These are phyloP conservation scores for Tetrapedia diversipes DNA, from an alignment of 2,888 invertebrate genomes.

Conservation along the genomic window DNA sequence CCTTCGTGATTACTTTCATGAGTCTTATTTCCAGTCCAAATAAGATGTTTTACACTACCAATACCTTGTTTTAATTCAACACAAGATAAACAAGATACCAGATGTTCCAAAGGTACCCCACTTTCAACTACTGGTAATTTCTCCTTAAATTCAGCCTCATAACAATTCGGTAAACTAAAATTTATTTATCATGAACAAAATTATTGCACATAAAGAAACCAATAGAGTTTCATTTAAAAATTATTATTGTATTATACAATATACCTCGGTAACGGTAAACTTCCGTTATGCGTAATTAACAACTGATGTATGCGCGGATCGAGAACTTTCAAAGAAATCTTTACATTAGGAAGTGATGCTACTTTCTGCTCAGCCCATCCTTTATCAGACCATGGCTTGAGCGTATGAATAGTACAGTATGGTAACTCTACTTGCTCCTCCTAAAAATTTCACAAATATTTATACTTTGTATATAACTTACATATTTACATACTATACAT, in stretches of 20 bases:
- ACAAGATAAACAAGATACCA: conserved; percentile 92
- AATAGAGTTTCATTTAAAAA: background rate
- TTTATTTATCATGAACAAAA: conserved; percentile 34
- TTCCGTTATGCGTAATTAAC: conserved; percentile 90
- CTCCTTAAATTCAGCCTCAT: conserved; percentile 89
- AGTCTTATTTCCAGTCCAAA: conserved; percentile 79
- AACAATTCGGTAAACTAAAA: conserved; percentile 91
- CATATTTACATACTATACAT: background rate
- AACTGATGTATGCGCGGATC: conserved; percentile 87
- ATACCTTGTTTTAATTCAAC: conserved; percentile 85
- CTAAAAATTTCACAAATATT: conserved; percentile 69
- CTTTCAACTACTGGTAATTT: conserved; percentile 86
- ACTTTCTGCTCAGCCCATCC: conserved; percentile 91
- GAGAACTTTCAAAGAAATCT: conserved; percentile 86
- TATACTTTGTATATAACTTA: background rate
- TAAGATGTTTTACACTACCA: conserved; percentile 85
- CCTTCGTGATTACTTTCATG: conserved; percentile 79
- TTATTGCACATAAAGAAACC: background rate
- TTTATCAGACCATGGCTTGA: conserved; percentile 85
- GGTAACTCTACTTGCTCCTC: conserved; percentile 84
- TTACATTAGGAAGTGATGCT: conserved; percentile 86
- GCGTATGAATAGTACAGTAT: conserved; percentile 88
- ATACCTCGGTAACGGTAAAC: conserved; percentile 91
- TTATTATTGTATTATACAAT: conserved; percentile 27
- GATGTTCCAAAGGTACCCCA: conserved; percentile 95